Evolutionary conservation across 2,797 vertebrate species (phyloP).

Genomic region (Pseudochaenichthys georgianus): DNA sequence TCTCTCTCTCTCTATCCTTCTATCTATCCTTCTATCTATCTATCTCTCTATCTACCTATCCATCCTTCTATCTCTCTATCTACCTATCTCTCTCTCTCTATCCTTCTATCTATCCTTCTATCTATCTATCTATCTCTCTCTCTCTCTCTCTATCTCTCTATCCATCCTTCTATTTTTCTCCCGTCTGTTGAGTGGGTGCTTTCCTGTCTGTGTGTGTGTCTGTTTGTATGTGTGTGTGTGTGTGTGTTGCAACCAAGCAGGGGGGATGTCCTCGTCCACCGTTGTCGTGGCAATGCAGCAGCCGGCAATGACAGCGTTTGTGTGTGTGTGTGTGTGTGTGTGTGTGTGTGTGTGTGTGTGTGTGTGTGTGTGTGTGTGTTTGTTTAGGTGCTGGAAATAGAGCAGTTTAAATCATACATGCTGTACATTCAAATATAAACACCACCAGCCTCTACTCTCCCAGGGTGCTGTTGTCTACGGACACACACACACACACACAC

Average conservation of each 20-base stretch:
- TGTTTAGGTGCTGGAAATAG: too few relatives aligned
- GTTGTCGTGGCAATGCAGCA: constrained; percentile 70
- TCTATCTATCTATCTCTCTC: background rate
- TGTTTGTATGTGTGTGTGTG: constrained; percentile 24
- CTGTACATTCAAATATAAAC: background rate
- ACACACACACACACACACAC: background rate
- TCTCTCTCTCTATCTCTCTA: constrained; percentile 13
- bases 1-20: background rate
- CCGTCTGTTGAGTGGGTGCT: constrained; percentile 1
- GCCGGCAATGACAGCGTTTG: constrained; percentile 64
- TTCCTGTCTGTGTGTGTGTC: constrained; percentile 13
- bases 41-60: background rate
- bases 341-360: background rate
- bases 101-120: background rate
- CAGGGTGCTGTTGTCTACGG: constrained; percentile 38
- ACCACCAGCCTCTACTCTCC: constrained; percentile 28
- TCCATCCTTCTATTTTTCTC: background rate
- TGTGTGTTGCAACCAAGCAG: constrained; percentile 42
- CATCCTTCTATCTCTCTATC: background rate
- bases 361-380: too few relatives aligned
- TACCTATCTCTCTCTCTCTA: background rate
- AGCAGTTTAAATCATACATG: too few relatives aligned
- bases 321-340: background rate
- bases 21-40: background rate
- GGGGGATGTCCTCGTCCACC: constrained; percentile 67